Evolutionary conservation across 1,140 invertebrate genomes (phyloP), one percentile per base, ranked within the genome.

Genomic region (Rhopalosiphum padi): DNA sequence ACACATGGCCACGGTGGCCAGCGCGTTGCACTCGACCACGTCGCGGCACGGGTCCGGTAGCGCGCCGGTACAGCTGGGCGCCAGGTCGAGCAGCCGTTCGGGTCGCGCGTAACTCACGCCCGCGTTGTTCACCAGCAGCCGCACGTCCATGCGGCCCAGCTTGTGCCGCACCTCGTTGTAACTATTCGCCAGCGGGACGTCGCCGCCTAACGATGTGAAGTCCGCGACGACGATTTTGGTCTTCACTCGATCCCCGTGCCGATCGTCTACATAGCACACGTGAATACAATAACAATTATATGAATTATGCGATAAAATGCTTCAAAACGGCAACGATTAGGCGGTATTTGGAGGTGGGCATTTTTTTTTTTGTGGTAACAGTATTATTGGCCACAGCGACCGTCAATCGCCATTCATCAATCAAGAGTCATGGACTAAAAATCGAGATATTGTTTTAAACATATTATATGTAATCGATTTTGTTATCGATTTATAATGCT

Each of bases 81-180:
- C 96, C 23, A 98, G 95, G n/a, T 97, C 96, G 1, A 97, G 95
- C 95, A 98, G 98, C 94, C 97, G 97, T 95, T 98, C 97, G 0
- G 99, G 99, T 95, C 98, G 97, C 0, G 97, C 96, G 95, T 99
- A 99, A 91, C 97, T 98, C 94, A 98, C 97, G 18, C 99, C 99
- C 1, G 99, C 99, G 96, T 99, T 99, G 95, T 99, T 99, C 7
- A 99, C 96, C 22, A 99, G 96, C n/a, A 99, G 97, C 1, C 98
- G 98, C 94, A 99, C 97, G 95, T 99, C 98, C 6, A 99, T 95
- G 4, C 97, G 97, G 22, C 95, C 95, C 21, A 99, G 96, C 93
- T 97, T 96, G 46, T 25, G 43, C 4, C 86, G 86, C 25, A 87
- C 46, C 25, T 11, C 46, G 86, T 87, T 25, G 43, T 87, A 87